Evolutionary conservation across 2,888 invertebrate genomes (phyloP).

Genomic region (Tetragonula carbonaria): DNA sequence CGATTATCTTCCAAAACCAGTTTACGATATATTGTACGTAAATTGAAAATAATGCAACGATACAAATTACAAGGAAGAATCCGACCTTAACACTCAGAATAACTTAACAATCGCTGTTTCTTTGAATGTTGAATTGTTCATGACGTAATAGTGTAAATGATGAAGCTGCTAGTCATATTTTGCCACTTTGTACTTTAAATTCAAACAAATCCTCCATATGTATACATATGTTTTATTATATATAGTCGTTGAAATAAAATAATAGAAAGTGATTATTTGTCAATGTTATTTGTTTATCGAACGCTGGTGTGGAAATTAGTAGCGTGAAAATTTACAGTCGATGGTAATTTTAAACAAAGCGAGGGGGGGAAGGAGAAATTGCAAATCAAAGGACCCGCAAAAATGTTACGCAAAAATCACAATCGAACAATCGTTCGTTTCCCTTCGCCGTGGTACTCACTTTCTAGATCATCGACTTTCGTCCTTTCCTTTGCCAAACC

Average conservation of each 20-base stretch:
- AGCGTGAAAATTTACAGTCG: not conserved
- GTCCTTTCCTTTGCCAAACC: not conserved
- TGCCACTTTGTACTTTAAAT: not conserved
- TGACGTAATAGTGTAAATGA: constrained; percentile 7
- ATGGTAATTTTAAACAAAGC: not conserved
- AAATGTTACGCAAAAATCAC: not conserved
- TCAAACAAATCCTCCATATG: not conserved
- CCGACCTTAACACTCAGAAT: not conserved
- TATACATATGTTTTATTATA: not conserved
- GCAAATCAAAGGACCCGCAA: not conserved
- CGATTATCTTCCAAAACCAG: constrained; percentile 91
- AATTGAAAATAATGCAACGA: constrained; percentile 47
- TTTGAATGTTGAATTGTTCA: constrained; percentile 10
- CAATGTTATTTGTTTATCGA: not conserved
- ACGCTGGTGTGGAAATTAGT: not conserved
- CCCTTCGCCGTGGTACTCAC: not conserved
- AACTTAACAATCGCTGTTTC: constrained; percentile 14
- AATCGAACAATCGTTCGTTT: constrained; percentile 2
- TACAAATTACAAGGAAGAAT: not conserved
- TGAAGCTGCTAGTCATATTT: constrained; percentile 6
- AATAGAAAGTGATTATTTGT: not conserved
- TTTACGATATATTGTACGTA: constrained; percentile 91
- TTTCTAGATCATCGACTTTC: not conserved
- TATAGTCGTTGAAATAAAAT: not conserved
- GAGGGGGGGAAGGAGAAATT: not conserved